phyloP scores from a whole-genome alignment of 2,797 vertebrate species.

The Anableps anableps region DNA sequence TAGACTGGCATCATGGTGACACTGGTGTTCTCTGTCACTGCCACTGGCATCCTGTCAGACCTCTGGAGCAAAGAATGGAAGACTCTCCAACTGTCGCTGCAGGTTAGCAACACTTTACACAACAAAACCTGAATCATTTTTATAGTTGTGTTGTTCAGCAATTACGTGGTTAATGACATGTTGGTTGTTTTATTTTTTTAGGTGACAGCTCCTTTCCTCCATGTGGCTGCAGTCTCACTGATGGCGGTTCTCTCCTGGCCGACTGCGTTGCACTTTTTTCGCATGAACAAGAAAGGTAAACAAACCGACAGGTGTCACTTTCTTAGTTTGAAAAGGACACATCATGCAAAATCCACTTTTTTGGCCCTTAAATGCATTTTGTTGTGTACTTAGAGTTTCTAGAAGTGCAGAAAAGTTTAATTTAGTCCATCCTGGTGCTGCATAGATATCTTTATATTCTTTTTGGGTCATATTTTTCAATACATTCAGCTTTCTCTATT shows the following conservation, averaged over 20 bases:
- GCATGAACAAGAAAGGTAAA: conserved; percentile 87
- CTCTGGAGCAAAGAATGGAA: conserved; percentile 89
- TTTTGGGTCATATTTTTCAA: too few species aligned
- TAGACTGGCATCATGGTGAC: conserved; percentile 85
- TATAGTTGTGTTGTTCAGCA: background rate
- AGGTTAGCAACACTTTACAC: conserved; percentile 76
- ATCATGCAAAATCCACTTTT: background rate
- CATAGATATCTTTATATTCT: too few species aligned
- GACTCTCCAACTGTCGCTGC: conserved; percentile 86
- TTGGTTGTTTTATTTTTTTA: conserved; percentile 43
- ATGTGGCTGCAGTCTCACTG: conserved; percentile 82
- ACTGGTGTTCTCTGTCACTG: conserved; percentile 72
- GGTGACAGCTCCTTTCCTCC: conserved; percentile 91
- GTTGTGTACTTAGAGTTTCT: background rate
- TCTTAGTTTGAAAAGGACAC: background rate
- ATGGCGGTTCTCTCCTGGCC: conserved; percentile 91
- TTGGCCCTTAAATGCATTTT: background rate
- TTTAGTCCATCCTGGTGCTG: too few species aligned
- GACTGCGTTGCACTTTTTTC: conserved; percentile 84
- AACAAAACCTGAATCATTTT: background rate
- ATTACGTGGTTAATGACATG: background rate
- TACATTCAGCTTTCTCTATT: too few species aligned
- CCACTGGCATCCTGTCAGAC: conserved; percentile 76
- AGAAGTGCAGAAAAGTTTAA: too few species aligned
- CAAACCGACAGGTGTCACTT: background rate